Conservation (phyloP, 2,797 vertebrate genomes). For the Oceanodroma leucorhoa region DNA sequence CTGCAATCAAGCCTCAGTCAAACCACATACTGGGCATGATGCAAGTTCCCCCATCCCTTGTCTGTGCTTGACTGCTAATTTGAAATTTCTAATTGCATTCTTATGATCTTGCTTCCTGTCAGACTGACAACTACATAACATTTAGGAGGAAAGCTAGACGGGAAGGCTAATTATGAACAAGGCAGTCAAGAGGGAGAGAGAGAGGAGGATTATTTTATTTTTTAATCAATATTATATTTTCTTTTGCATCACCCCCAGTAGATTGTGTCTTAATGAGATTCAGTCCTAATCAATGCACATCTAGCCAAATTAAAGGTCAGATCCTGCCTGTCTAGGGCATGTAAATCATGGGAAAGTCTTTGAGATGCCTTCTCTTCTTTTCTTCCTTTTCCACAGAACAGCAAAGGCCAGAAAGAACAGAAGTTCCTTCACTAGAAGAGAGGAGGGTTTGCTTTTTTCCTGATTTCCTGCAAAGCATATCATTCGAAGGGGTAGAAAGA, state of each 20-base stretch:
- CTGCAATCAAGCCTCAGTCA: not conserved
- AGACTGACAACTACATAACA: slow-evolving; percentile 3
- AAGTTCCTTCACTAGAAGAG: not conserved
- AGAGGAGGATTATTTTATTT: slow-evolving; percentile 27
- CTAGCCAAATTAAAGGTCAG: slow-evolving; percentile 48
- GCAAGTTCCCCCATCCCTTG: not conserved
- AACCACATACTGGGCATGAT: not conserved
- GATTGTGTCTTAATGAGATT: slow-evolving; percentile 39
- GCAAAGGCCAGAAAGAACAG: not conserved
- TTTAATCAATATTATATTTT: slow-evolving; percentile 63
- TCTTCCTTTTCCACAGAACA: not conserved
- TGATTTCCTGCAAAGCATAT: not conserved
- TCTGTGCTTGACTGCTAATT: not conserved
- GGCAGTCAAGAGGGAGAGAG: not conserved
- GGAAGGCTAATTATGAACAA: slow-evolving; percentile 38
- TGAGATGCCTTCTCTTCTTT: not conserved
- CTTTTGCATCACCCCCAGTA: not conserved
- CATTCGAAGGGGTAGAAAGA: not conserved
- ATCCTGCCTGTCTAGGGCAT: not conserved
- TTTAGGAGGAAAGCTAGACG: slow-evolving; percentile 8
- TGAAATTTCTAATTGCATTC: slow-evolving; percentile 46
- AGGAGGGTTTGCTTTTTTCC: not conserved
- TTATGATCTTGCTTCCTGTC: not conserved
- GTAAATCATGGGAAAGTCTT: not conserved
- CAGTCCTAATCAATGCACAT: slow-evolving; percentile 17